Percentiles rank a stretch among this genome's conserved stretches.
phyloP scores from a whole-genome alignment of 2,797 vertebrate species.

The Leptoclinus maculatus region DNA sequence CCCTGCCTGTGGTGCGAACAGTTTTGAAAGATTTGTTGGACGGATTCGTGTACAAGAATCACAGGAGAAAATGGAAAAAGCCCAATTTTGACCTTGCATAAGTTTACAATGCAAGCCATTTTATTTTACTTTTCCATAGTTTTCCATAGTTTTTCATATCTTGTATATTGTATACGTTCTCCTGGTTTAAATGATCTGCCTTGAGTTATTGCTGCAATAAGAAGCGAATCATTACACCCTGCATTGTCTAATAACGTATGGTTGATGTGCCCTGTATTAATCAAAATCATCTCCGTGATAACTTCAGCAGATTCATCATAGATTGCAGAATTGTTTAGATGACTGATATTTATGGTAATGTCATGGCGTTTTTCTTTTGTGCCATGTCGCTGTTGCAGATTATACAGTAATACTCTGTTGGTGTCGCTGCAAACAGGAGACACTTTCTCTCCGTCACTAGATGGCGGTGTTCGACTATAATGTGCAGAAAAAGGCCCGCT shows the following conservation, averaged over 20 bases:
- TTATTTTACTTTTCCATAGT: not conserved
- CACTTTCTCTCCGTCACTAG: slow-evolving; percentile 49
- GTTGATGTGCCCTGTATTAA: slow-evolving; percentile 24
- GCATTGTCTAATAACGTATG: slow-evolving; percentile 12
- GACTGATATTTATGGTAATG: slow-evolving; percentile 29
- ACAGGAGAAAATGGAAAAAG: not conserved
- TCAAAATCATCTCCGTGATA: slow-evolving; percentile 19
- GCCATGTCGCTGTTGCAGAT: slow-evolving; percentile 15
- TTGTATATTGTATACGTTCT: slow-evolving; percentile 6
- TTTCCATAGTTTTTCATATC: not conserved
- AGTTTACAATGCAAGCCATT: not conserved
- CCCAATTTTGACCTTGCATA: not conserved
- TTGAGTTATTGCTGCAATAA: slow-evolving; percentile 45
- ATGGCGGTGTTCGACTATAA: slow-evolving; percentile 53
- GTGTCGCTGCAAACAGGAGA: not conserved
- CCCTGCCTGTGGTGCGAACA: not conserved
- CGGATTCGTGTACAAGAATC: not conserved
- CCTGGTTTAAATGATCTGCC: slow-evolving; percentile 5
- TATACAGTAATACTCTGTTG: not conserved
- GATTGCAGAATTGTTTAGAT: slow-evolving; percentile 19
- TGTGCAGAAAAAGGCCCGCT: not conserved
- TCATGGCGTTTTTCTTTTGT: slow-evolving; percentile 13
- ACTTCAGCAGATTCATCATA: slow-evolving; percentile 24
- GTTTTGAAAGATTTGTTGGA: not conserved
- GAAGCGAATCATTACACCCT: slow-evolving; percentile 17